phyloP scores from a whole-genome alignment of 2,797 vertebrate genomes.

The Pterois miles region DNA sequence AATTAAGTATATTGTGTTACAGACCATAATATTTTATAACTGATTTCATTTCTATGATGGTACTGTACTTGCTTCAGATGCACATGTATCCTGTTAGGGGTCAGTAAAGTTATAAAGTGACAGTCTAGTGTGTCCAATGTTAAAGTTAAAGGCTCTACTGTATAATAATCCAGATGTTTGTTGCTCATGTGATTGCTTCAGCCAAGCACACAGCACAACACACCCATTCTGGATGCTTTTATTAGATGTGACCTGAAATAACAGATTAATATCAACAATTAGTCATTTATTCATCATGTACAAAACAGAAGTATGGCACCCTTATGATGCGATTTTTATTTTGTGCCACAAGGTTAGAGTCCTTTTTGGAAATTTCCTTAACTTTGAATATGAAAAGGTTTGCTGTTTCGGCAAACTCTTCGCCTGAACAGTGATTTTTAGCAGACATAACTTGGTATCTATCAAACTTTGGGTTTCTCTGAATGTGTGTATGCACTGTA shows the following conservation, averaged over 20 bases:
- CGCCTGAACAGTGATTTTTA: fast-evolving
- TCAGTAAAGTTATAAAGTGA: neutral
- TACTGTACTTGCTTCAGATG: neutral
- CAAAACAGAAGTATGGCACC: neutral
- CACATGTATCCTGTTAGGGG: neutral
- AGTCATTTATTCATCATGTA: neutral
- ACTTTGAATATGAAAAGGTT: neutral
- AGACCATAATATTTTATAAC: neutral
- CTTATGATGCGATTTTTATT: neutral
- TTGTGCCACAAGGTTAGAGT: neutral
- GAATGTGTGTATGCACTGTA: too few relatives aligned
- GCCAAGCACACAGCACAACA: neutral
- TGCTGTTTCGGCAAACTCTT: too few relatives aligned
- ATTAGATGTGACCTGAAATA: neutral
- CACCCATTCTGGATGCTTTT: fast-evolving
- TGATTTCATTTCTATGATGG: neutral
- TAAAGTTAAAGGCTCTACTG: neutral
- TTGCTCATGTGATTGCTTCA: neutral
- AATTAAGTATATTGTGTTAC: neutral
- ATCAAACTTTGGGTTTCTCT: too few relatives aligned
- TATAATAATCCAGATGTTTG: neutral
- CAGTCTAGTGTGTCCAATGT: too few relatives aligned
- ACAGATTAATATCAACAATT: neutral
- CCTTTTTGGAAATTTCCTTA: neutral
- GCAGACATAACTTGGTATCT: too few relatives aligned